Percentiles rank a stretch among this genome's conserved stretches.
These are phyloP conservation scores for Antheraea mylitta DNA, from an alignment of 1,140 invertebrate species.

Conservation along the genomic window DNA sequence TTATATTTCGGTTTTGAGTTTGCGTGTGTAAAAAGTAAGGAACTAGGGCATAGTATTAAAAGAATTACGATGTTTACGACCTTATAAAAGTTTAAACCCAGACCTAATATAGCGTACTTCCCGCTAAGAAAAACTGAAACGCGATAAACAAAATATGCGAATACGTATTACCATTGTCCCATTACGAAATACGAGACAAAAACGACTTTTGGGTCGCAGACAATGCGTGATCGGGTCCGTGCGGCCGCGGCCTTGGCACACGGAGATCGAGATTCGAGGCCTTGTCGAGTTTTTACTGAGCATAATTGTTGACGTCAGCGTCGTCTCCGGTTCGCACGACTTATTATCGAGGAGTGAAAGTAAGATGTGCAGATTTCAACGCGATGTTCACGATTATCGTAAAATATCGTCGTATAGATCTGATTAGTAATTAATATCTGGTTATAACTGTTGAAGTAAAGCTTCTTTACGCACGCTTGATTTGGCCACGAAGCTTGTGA, in stretches of 20 bases:
- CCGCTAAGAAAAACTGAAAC: neutral
- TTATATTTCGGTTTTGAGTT: no score
- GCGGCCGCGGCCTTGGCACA: slow-evolving; percentile 23
- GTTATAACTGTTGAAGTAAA: no score
- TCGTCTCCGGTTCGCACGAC: neutral
- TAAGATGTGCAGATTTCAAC: slow-evolving; percentile 14
- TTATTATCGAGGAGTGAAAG: slow-evolving; percentile 26
- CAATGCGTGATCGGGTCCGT: slow-evolving; percentile 26
- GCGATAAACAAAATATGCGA: neutral
- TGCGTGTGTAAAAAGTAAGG: no score
- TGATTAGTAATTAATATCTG: no score
- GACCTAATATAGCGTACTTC: no score
- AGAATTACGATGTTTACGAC: neutral
- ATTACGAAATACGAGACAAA: slow-evolving; percentile 27
- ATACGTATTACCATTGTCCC: slow-evolving; percentile 15
- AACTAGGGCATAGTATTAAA: no score
- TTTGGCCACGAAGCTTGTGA: no score
- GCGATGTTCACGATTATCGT: neutral
- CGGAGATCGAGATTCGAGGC: slow-evolving; percentile 24
- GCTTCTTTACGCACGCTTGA: no score
- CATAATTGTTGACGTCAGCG: slow-evolving; percentile 22
- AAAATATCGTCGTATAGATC: no score
- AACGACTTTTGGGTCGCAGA: slow-evolving; percentile 11
- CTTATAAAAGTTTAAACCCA: no score
- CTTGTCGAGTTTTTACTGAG: slow-evolving; percentile 25